Conservation (phyloP, 2,113 vertebrate species). For the Ageneiosus marmoratus region DNA sequence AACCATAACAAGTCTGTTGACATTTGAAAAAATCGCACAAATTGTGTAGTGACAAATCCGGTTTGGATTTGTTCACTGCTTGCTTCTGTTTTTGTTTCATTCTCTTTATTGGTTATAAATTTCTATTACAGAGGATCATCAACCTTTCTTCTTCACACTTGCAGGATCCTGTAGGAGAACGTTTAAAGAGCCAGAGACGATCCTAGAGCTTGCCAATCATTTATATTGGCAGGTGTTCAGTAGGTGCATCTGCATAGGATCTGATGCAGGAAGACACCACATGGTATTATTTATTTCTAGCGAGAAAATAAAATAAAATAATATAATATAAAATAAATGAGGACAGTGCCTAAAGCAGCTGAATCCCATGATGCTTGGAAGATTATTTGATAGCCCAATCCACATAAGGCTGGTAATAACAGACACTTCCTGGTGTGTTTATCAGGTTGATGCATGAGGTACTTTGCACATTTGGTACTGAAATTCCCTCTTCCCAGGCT, state of each 20-base stretch:
- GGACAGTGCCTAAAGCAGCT: not conserved
- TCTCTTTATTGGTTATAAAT: conserved; percentile 25
- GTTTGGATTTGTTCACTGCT: not conserved
- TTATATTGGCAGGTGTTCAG: conserved; percentile 42
- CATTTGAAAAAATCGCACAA: not conserved
- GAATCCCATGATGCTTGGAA: conserved; percentile 15
- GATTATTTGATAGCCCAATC: conserved; percentile 36
- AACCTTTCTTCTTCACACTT: conserved; percentile 34
- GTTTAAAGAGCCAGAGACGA: conserved; percentile 20
- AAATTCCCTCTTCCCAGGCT: conserved; percentile 16
- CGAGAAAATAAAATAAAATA: not conserved
- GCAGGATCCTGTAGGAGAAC: conserved; percentile 13
- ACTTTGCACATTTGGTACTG: not conserved
- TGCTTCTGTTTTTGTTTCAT: conserved; percentile 9
- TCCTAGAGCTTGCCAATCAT: conserved; percentile 40
- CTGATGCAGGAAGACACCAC: conserved; percentile 19
- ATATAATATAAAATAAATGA: not conserved
- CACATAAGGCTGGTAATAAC: conserved; percentile 22
- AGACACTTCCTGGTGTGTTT: conserved; percentile 35
- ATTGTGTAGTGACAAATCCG: not conserved
- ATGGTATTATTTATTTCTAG: conserved; percentile 11
- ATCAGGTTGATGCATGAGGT: conserved; percentile 24
- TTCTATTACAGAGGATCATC: conserved; percentile 23
- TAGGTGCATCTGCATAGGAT: conserved; percentile 32
- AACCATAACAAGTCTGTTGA: not conserved